phyloP scores from a whole-genome alignment of 2,888 invertebrate genomes.

The Petrophora chlorosata region DNA sequence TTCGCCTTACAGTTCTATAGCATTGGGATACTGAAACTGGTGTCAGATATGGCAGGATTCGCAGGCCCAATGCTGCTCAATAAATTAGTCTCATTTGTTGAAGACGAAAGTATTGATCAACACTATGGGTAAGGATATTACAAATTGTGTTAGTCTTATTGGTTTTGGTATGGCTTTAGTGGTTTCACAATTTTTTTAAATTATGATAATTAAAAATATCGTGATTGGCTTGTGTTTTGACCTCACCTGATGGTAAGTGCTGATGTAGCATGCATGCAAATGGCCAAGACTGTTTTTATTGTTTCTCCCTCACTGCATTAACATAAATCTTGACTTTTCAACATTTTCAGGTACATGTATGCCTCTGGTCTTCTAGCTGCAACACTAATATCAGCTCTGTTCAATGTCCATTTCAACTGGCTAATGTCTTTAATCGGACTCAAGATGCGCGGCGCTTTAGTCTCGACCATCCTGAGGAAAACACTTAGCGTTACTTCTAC shows the following conservation, averaged over 20 bases:
- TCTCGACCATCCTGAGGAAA: slow-evolving; percentile 88
- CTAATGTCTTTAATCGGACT: slow-evolving; percentile 91
- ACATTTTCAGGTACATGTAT: slow-evolving; percentile 70
- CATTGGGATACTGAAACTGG: slow-evolving; percentile 91
- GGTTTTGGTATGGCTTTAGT: too few species aligned
- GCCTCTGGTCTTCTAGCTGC: slow-evolving; percentile 68
- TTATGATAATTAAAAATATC: too few species aligned
- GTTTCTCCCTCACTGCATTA: too few species aligned
- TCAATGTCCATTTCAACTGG: slow-evolving; percentile 95
- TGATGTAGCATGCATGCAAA: too few species aligned
- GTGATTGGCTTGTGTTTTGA: too few species aligned
- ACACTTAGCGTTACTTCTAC: slow-evolving; percentile 77
- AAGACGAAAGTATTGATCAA: slow-evolving; percentile 87
- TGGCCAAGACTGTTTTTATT: too few species aligned
- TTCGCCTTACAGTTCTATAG: slow-evolving; percentile 93
- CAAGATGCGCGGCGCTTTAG: slow-evolving; percentile 93
- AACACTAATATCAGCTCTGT: slow-evolving; percentile 86
- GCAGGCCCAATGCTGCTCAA: slow-evolving; percentile 95
- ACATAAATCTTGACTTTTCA: too few species aligned
- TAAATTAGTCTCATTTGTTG: slow-evolving; percentile 90
- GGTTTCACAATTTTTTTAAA: too few species aligned
- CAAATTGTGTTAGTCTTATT: not conserved
- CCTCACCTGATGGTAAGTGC: too few species aligned
- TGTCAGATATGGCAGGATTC: slow-evolving; percentile 93
- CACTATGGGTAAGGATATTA: slow-evolving; percentile 84